phyloP scores from a whole-genome alignment of 2,888 invertebrate genomes.

The Luperina testacea region DNA sequence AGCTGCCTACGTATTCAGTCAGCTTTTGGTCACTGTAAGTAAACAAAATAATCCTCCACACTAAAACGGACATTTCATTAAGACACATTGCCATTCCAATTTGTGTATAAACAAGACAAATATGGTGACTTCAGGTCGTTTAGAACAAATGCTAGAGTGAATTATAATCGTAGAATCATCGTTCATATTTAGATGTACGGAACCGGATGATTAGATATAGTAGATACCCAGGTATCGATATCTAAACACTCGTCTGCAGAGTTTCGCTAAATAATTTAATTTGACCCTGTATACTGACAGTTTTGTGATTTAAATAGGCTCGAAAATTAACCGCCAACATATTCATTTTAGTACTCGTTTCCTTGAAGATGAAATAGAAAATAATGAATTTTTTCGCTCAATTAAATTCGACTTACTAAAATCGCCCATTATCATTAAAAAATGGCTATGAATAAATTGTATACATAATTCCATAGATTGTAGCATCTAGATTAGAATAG shows the following conservation, averaged over 20 bases:
- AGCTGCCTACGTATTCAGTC: conserved; percentile 61
- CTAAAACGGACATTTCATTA: conserved; percentile 45
- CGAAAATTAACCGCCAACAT: neutral
- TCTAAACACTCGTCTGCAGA: neutral
- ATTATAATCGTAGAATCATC: conserved; percentile 49
- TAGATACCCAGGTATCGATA: too few species aligned
- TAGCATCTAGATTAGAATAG: conserved; percentile 52
- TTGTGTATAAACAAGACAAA: conserved; percentile 39
- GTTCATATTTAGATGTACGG: conserved; percentile 31
- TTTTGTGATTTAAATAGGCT: neutral
- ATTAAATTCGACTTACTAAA: conserved; percentile 45
- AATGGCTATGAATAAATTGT: conserved; percentile 61
- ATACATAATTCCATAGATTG: conserved; percentile 43
- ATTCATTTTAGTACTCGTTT: conserved; percentile 2
- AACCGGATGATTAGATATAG: too few species aligned
- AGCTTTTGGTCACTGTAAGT: conserved; percentile 61
- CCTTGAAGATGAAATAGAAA: neutral
- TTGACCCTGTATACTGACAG: neutral
- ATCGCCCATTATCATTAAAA: conserved; percentile 4
- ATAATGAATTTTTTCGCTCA: conserved; percentile 2
- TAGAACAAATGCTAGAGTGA: conserved; percentile 55
- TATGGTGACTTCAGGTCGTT: conserved; percentile 37
- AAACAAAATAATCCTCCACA: conserved; percentile 37
- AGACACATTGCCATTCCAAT: conserved; percentile 45
- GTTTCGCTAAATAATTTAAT: neutral